Evolutionary conservation across 2,888 invertebrate species (phyloP).

Genomic region (Mythimna lalbum): DNA sequence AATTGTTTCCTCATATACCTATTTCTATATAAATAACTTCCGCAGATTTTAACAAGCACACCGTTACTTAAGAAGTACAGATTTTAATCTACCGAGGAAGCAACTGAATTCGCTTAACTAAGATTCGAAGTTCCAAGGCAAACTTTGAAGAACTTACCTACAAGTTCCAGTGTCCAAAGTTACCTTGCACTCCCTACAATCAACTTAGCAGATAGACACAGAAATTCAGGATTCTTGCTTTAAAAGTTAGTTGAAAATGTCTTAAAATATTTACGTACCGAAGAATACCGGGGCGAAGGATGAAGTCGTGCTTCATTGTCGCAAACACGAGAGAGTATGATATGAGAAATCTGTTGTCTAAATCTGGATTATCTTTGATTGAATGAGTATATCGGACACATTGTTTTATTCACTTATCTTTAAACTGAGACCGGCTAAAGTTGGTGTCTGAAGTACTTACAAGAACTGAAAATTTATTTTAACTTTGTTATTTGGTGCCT

Average conservation of each 20-base stretch:
- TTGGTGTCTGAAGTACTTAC: not conserved
- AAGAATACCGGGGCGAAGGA: slow-evolving; percentile 49
- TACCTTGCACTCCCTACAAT: slow-evolving; percentile 26
- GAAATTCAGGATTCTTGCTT: slow-evolving; percentile 16
- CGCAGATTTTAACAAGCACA: not conserved
- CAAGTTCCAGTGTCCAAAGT: slow-evolving; percentile 39
- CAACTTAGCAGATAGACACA: slow-evolving; percentile 31
- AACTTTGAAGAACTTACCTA: slow-evolving; percentile 51
- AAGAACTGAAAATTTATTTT: not conserved
- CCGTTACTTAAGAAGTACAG: not conserved
- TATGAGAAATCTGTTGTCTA: slow-evolving; percentile 40
- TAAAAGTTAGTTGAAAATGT: not conserved
- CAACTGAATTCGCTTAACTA: slow-evolving; percentile 7
- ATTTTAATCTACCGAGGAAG: slow-evolving; percentile 30
- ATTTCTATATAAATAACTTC: slow-evolving; percentile 13
- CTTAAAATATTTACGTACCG: slow-evolving; percentile 59
- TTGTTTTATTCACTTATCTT: slow-evolving; percentile 44
- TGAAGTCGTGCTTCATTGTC: slow-evolving; percentile 56
- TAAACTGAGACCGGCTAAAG: not conserved
- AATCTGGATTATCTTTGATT: slow-evolving; percentile 60
- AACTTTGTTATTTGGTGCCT: slow-evolving; percentile 6
- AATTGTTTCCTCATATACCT: slow-evolving; percentile 1
- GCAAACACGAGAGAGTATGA: slow-evolving; percentile 19
- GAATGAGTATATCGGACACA: slow-evolving; percentile 49
- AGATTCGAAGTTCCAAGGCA: slow-evolving; percentile 21